Evolutionary conservation across 2,797 vertebrate species (phyloP).

Genomic region (Pagetopsis macropterus): DNA sequence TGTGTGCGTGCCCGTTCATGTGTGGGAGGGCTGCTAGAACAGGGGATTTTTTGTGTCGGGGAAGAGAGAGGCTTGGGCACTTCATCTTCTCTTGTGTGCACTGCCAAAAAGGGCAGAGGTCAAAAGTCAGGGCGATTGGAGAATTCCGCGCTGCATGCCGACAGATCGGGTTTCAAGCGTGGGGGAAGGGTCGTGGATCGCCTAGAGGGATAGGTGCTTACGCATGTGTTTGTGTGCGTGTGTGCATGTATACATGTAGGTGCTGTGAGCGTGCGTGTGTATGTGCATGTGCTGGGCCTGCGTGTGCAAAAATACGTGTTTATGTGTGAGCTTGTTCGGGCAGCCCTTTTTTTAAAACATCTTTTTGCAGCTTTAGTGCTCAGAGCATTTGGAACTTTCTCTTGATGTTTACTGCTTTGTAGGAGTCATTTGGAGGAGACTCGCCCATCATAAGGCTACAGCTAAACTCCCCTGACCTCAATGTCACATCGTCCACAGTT

Average conservation of each 20-base stretch:
- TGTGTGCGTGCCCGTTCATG: slow-evolving; percentile 61
- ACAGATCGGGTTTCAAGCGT: slow-evolving; percentile 86
- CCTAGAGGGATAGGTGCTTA: slow-evolving; percentile 83
- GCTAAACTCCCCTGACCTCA: slow-evolving; percentile 53
- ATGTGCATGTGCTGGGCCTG: slow-evolving; percentile 2
- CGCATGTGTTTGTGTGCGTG: slow-evolving; percentile 51
- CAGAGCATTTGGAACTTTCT: slow-evolving; percentile 70
- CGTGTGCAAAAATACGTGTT: slow-evolving; percentile 50
- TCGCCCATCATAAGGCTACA: slow-evolving; percentile 49
- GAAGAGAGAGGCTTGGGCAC: slow-evolving; percentile 86
- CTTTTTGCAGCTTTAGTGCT: slow-evolving; percentile 56
- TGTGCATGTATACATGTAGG: not conserved
- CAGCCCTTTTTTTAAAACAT: slow-evolving; percentile 66
- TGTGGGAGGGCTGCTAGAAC: slow-evolving; percentile 82
- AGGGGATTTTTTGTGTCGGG: slow-evolving; percentile 87
- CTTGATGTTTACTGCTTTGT: slow-evolving; percentile 67
- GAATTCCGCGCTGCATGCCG: slow-evolving; percentile 89
- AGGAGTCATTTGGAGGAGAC: slow-evolving; percentile 47
- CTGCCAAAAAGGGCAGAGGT: slow-evolving; percentile 89
- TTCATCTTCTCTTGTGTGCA: slow-evolving; percentile 89
- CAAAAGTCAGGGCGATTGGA: slow-evolving; percentile 90
- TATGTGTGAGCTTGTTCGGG: slow-evolving; percentile 71
- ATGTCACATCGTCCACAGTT: slow-evolving; percentile 36
- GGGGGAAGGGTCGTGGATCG: slow-evolving; percentile 78
- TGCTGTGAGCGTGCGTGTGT: slow-evolving; percentile 14